phyloP scores from a whole-genome alignment of 2,888 invertebrate species.

The Eupithecia centaureata region DNA sequence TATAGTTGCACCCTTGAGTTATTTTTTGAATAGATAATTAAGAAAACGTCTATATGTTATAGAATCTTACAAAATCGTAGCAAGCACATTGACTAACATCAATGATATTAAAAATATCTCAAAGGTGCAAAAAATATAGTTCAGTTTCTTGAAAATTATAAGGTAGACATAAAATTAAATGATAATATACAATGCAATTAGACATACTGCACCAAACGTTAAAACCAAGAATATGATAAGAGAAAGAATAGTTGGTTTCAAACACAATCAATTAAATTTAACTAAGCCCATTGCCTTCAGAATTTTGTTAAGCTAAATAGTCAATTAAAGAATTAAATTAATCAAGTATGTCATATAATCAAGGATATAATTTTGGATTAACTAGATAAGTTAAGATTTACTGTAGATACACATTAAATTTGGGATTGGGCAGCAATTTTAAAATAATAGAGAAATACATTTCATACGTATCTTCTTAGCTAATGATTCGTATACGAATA shows the following conservation, averaged over 20 bases:
- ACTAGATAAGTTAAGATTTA: slow-evolving; percentile 48
- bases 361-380: slow-evolving; percentile 51
- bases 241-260: slow-evolving; percentile 67
- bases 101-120: slow-evolving; percentile 56
- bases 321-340: slow-evolving; percentile 38
- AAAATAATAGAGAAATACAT: slow-evolving; percentile 27
- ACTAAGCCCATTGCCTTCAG: slow-evolving; percentile 79
- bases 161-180: slow-evolving; percentile 72
- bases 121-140: slow-evolving; percentile 62
- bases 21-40: slow-evolving; percentile 49
- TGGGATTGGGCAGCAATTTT: slow-evolving; percentile 62
- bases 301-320: slow-evolving; percentile 65
- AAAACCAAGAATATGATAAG: slow-evolving; percentile 79
- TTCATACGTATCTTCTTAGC: slow-evolving; percentile 50
- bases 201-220: slow-evolving; percentile 82
- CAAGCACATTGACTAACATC: not conserved
- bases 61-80: not conserved
- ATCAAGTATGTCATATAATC: slow-evolving; percentile 56
- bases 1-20: slow-evolving; percentile 60
- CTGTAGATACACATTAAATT: slow-evolving; percentile 32
- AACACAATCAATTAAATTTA: slow-evolving; percentile 70
- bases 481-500: slow-evolving; percentile 40
- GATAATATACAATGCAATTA: slow-evolving; percentile 83
- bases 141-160: slow-evolving; percentile 64
- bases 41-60: not conserved